A percentile compares a stretch with the other conserved stretches of the same genome.
Conservation (phyloP, 2,113 vertebrate species). For the Glaucomys volans region DNA sequence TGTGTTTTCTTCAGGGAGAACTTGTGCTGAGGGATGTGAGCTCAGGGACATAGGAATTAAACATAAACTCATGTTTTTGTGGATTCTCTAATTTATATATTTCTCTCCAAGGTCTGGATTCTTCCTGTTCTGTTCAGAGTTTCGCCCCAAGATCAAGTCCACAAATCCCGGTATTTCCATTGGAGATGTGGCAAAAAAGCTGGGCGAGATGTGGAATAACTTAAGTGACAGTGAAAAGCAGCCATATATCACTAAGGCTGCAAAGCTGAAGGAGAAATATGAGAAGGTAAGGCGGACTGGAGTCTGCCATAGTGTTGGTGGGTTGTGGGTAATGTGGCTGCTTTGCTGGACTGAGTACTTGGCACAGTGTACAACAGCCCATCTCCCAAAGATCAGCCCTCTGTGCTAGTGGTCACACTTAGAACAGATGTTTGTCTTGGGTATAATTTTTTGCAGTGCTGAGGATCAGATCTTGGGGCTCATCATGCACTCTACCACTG, state of each 20-base stretch:
- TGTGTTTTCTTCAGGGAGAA: background rate
- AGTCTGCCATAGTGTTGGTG: background rate
- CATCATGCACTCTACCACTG: background rate
- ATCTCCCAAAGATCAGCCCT: background rate
- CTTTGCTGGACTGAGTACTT: background rate
- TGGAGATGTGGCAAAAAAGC: conserved; percentile 93
- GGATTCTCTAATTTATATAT: conserved; percentile 14
- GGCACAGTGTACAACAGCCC: background rate
- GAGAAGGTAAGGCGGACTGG: conserved; percentile 88
- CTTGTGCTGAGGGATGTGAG: background rate
- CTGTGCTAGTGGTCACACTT: background rate
- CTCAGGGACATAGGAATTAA: background rate
- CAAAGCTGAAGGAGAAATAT: conserved; percentile 95
- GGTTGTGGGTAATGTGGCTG: background rate
- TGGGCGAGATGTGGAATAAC: conserved; percentile 94
- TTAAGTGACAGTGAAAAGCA: conserved; percentile 91
- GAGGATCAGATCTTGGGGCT: background rate
- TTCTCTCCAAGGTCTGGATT: conserved; percentile 90
- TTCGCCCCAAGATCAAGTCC: conserved; percentile 93
- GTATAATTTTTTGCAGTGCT: background rate
- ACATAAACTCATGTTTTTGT: conserved; percentile 11
- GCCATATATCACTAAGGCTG: conserved; percentile 92
- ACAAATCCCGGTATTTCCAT: conserved; percentile 92
- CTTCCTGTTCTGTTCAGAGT: conserved; percentile 94
- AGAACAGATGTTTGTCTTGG: background rate